Base-by-base conservation (phyloP, 2,888 invertebrate species). In the Xylocampa areola region DNA sequence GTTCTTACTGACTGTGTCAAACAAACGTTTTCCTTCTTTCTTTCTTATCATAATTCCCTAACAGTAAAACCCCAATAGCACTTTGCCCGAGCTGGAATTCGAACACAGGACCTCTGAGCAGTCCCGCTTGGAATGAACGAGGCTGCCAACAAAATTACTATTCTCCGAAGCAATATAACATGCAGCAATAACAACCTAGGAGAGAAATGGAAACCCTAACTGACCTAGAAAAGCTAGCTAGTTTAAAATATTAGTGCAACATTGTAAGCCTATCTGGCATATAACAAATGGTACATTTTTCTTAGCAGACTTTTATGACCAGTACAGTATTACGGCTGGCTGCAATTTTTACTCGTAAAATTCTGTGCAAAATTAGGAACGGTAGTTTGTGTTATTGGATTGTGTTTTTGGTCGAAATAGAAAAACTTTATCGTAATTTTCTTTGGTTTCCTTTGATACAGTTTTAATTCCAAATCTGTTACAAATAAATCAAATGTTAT, bases 221-320 rank as follows among this genome's bases (percentile, higher is more conserved):
- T 14, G 4, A 13, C 23, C n/a, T 25, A 14, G 36, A 33, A 41
- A 49, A 32, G 14, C 33, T 19, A 11, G 33, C 33, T 23, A 29
- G 39, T 40, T 67, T 40, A 30, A 60, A 49, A 49, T 50, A 50
- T 49, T 36, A 44, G 51, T 37, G 25, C 21, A 61, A 68, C 68
- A 68, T 36, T 50, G 40, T 59, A 35, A 41, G 50, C 44, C 61
- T 50, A 59, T 32, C 21, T 37, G 27, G 21, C 27, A 44, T 17
- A 19, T 36, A 51, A 68, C 40, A 36, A 61, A 68, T 63, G 40
- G 44, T 45, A 45, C 30, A 68, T 51, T 68, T 51, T 68, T 63
- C 32, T 61, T 51, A 45, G 7, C 62, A 23, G 62, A 68, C 63
- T 32, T 41, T 62, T 63, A 63, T 32, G 35, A 21, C 30, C 19